Evolutionary conservation across 1,140 invertebrate genomes (phyloP), one percentile per base, ranked within the genome.

Genomic region (Bombus soroeensis): DNA sequence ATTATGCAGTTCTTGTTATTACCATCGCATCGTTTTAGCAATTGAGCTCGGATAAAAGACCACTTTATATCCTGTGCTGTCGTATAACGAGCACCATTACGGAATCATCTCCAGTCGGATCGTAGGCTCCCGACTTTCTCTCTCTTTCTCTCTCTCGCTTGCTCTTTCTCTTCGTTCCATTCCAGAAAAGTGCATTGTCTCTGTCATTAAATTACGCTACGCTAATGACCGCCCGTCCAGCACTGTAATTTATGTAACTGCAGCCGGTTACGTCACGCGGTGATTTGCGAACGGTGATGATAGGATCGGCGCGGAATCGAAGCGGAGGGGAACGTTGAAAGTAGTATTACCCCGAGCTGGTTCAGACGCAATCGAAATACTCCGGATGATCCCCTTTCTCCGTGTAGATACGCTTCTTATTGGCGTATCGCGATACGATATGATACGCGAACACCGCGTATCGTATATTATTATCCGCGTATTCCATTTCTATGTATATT

Each of bases 221-320:
- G 77, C 57, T 78, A 80, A 85, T 76, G 73, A 80, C 85, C 77
- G 83, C 6, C 59, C 57, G 43, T 13, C 22, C 12, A 28, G 25
- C 43, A 28, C 66, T 64, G 82, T 84, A 84, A 87, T 83, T 84
- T 77, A 72, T 41, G 81, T 83, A 86, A 83, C 82, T 59, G 53
- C 82, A 22, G 37, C 64, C 39, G 18, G 75, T 84, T 79, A 62
- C 76, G 43, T 80, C 37, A 66, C 41, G 57, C 15, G 47, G 77
- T 73, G 66, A 81, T 73, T 85, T 47, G 77, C 77, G 57, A 72
- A 78, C 32, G 41, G 12, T 25, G 32, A 39, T 41, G 83, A 85
- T 74, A 43, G 32, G 47, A 76, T 53, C 37, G 57, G 25, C 53
- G 9, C 53, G 53, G 43, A 57, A n/a, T 15, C 34, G 22, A 41